Conservation (phyloP, 2,888 invertebrate species). For the Lamellibrachia satsuma region DNA sequence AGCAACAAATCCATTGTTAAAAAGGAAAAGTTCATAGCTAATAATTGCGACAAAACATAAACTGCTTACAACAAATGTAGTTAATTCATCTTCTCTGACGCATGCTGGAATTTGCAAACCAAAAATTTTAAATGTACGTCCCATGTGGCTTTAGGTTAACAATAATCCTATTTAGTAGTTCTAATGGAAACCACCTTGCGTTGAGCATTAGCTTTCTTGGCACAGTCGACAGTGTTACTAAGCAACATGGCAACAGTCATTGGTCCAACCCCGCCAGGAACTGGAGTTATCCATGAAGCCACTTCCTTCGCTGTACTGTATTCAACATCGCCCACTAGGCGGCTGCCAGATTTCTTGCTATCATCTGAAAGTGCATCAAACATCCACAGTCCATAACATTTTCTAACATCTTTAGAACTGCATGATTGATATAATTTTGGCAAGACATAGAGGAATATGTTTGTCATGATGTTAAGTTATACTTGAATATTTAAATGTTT, state of each 20-base stretch:
- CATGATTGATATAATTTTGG: background rate
- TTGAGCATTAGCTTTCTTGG: conserved; percentile 33
- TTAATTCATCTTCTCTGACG: background rate
- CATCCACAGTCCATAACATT: background rate
- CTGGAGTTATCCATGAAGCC: conserved; percentile 91
- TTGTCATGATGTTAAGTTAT: background rate
- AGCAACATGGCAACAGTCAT: conserved; percentile 95
- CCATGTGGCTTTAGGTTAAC: conserved; percentile 7
- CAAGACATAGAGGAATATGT: background rate
- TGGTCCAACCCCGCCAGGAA: conserved; percentile 92
- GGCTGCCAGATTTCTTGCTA: conserved; percentile 73
- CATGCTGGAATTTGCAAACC: background rate
- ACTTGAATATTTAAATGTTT: background rate
- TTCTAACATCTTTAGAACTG: background rate
- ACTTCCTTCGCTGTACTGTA: conserved; percentile 77
- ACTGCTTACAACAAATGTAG: background rate
- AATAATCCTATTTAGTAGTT: conserved; percentile 1
- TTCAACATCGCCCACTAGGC: conserved; percentile 94
- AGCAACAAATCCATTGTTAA: background rate
- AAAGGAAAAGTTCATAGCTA: background rate
- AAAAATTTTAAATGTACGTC: background rate
- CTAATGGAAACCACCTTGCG: conserved; percentile 13
- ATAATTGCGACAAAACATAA: background rate
- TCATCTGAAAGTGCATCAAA: conserved; percentile 30
- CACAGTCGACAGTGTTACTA: conserved; percentile 72